phyloP scores from a whole-genome alignment of 1,140 invertebrate genomes.

The Pissodes strobi region DNA sequence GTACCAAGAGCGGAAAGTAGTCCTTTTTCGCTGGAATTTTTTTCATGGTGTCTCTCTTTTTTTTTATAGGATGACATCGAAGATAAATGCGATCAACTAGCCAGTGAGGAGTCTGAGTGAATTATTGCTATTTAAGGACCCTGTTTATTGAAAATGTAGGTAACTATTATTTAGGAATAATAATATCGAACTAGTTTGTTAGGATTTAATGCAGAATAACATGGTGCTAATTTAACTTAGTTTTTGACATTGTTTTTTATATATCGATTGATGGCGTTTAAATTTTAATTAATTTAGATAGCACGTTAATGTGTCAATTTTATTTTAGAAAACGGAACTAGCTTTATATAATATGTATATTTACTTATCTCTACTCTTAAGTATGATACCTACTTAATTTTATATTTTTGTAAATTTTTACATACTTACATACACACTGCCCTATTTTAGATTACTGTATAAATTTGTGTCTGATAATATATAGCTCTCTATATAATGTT shows the following conservation, averaged over 20 bases:
- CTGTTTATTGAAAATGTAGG: too few relatives aligned
- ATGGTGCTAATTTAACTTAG: slow-evolving; percentile 44
- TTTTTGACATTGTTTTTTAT: too few relatives aligned
- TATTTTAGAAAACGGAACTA: too few relatives aligned
- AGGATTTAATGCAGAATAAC: slow-evolving; percentile 33
- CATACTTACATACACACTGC: slow-evolving; percentile 28
- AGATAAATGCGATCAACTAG: slow-evolving; percentile 62
- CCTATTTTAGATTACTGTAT: slow-evolving; percentile 16
- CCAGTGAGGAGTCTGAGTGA: neutral
- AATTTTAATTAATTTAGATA: too few relatives aligned
- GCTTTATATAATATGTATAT: too few relatives aligned
- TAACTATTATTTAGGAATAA: neutral
- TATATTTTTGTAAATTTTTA: slow-evolving; percentile 22
- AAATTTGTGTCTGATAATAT: neutral
- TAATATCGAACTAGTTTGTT: neutral
- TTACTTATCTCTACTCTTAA: neutral
- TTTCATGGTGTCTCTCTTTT: slow-evolving; percentile 14
- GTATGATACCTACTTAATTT: slow-evolving; percentile 17
- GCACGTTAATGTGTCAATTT: too few relatives aligned
- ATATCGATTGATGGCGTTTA: too few relatives aligned
- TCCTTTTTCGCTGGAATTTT: neutral
- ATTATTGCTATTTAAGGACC: too few relatives aligned
- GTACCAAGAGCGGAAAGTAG: too few relatives aligned
- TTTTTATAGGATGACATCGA: slow-evolving; percentile 63
- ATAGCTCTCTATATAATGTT: slow-evolving; percentile 2